These are phyloP conservation scores for Sakesphorus luctuosus DNA, from an alignment of 2,113 vertebrate species.

Conservation along the genomic window DNA sequence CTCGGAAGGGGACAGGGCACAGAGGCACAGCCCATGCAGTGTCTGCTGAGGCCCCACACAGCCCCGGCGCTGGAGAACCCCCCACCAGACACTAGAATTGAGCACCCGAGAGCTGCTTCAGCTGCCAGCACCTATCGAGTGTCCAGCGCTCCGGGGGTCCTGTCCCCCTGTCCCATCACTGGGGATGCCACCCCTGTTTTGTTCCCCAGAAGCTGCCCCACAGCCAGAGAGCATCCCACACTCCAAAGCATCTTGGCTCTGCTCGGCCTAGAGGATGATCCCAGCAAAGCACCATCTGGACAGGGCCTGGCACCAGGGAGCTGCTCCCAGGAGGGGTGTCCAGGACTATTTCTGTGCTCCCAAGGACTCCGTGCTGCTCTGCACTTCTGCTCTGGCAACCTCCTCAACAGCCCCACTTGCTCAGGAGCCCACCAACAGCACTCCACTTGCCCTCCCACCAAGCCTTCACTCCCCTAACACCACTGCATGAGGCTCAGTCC, in stretches of 20 bases:
- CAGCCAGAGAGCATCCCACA: rapidly evolving
- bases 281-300: rapidly evolving
- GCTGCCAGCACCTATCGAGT: rapidly evolving
- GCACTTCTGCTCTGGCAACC: rapidly evolving
- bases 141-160: rapidly evolving
- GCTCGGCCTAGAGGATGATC: rapidly evolving
- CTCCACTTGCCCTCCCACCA: background rate
- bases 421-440: background rate
- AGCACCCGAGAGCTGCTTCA: rapidly evolving
- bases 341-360: background rate
- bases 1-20: rapidly evolving
- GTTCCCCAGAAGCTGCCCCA: background rate
- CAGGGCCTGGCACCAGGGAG: rapidly evolving
- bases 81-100: rapidly evolving
- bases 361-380: background rate
- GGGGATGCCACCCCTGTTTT: rapidly evolving
- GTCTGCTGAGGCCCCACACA: background rate
- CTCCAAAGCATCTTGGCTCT: rapidly evolving
- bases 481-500: rapidly evolving
- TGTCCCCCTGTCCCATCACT: background rate
- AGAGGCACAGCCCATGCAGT: background rate
- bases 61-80: rapidly evolving
- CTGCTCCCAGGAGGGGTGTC: rapidly evolving
- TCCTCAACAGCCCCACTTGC: background rate
- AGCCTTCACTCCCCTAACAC: rapidly evolving